A percentile compares a stretch with the other conserved stretches of the same genome.
Evolutionary conservation across 2,797 vertebrate genomes (phyloP).

Genomic region (Enteromius treurensis): DNA sequence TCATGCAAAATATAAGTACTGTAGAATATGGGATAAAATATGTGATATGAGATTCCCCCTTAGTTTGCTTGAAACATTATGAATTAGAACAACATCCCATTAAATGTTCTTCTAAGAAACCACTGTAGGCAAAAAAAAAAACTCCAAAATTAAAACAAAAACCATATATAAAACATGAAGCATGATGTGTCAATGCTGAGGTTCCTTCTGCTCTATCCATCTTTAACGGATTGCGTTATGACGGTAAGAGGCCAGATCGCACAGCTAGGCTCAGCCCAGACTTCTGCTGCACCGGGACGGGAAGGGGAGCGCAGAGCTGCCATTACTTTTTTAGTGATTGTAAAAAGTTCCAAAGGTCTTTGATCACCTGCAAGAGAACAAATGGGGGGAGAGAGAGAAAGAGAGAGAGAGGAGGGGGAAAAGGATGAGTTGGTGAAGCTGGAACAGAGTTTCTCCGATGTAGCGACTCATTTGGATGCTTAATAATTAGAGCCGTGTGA

Average conservation of each 20-base stretch:
- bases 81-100: neutral
- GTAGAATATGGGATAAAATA: neutral
- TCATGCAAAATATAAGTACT: neutral
- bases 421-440: constrained; percentile 49
- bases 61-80: neutral
- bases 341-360: constrained; percentile 81
- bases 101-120: constrained; percentile 19
- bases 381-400: constrained; percentile 55
- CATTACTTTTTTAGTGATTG: constrained; percentile 74
- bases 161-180: constrained; percentile 11
- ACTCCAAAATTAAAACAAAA: neutral
- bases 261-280: constrained; percentile 55
- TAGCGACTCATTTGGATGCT: constrained; percentile 59
- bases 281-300: constrained; percentile 50
- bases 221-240: constrained; percentile 36
- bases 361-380: constrained; percentile 77
- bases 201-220: constrained; percentile 46
- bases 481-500: constrained; percentile 62
- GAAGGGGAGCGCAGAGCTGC: constrained; percentile 38
- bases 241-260: constrained; percentile 46
- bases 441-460: constrained; percentile 55
- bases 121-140: neutral
- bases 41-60: neutral
- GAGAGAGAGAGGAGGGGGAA: constrained; percentile 56
- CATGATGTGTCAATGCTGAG: constrained; percentile 42